A percentile compares a stretch with the other conserved stretches of the same genome.
These are phyloP conservation scores for Sarcophilus harrisii DNA, from an alignment of 2,797 vertebrate species.

Conservation along the genomic window DNA sequence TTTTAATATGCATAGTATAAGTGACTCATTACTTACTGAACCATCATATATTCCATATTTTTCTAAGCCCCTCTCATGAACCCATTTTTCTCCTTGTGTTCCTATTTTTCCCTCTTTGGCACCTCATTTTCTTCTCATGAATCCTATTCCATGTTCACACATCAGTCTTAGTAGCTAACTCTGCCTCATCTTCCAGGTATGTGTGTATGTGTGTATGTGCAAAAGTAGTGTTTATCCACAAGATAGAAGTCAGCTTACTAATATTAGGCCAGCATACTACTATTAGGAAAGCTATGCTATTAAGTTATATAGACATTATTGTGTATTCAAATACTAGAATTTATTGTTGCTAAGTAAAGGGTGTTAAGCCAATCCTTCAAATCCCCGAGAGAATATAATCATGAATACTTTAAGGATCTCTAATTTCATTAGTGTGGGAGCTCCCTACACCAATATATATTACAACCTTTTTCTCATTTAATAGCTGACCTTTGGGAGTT, in stretches of 20 bases:
- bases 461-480: background rate
- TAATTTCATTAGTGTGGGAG: background rate
- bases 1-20: background rate
- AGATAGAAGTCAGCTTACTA: background rate
- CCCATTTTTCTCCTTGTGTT: background rate
- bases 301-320: slow-evolving; percentile 28
- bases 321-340: slow-evolving; percentile 37
- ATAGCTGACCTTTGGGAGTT: background rate
- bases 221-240: slow-evolving; percentile 29
- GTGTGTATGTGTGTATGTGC: background rate
- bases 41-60: background rate
- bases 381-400: slow-evolving; percentile 56
- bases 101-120: background rate
- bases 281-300: background rate
- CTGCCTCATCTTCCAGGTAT: background rate
- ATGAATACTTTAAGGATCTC: background rate
- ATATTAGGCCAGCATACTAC: background rate
- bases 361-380: slow-evolving; percentile 50
- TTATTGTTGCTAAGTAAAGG: slow-evolving; percentile 43
- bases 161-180: background rate
- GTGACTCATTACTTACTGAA: background rate
- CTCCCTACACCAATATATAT: background rate
- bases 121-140: background rate
- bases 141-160: background rate
- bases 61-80: background rate